Evolutionary conservation across 2,888 invertebrate species (phyloP), one percentile per base, ranked within the genome.

Genomic region (Acanthacorydalis orientalis): DNA sequence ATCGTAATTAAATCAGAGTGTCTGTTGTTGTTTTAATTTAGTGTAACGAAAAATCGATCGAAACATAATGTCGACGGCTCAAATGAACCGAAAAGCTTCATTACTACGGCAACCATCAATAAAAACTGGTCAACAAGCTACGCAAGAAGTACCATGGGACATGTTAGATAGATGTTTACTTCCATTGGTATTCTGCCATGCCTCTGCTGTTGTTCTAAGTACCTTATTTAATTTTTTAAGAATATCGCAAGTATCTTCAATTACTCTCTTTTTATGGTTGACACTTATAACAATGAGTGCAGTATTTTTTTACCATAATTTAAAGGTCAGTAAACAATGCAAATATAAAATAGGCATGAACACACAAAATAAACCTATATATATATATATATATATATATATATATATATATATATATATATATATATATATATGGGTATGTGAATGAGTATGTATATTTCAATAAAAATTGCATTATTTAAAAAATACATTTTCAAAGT

Each of bases 231-330:
- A 84, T 63, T 72, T 75, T 37, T 66, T 84, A 52, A 76, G 78
- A 57, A 78, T 87, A 54, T 84, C 84, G 53, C 77, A 79, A 58
- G 73, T 85, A 51, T 81, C 85, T 9, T 80, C 83, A 48, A 80
- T 87, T 62, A 80, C 83, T 8, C 70, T 87, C 14, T 87, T 87
- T 64, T 75, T 85, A 33, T 78, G 83, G 73, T 82, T 86, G 60
- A 70, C 80, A 44, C 72, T 83, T 57, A 80, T 82, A 44, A 77
- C 80, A 50, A 72, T 82, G 51, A 83, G 83, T 31, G 79, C 80
- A 2, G 79, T 86, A 9, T 72, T 86, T 64, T 87, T 86, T 66
- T 88, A 86, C 66, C 86, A 86, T 59, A 86, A 85, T 60, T 70
- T 88, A 44, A 85, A 85, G 81, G 87, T 85, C 68, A 73, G 70